Evolutionary conservation across 2,113 vertebrate genomes (phyloP).

Genomic region (Hippopotamus amphibius): DNA sequence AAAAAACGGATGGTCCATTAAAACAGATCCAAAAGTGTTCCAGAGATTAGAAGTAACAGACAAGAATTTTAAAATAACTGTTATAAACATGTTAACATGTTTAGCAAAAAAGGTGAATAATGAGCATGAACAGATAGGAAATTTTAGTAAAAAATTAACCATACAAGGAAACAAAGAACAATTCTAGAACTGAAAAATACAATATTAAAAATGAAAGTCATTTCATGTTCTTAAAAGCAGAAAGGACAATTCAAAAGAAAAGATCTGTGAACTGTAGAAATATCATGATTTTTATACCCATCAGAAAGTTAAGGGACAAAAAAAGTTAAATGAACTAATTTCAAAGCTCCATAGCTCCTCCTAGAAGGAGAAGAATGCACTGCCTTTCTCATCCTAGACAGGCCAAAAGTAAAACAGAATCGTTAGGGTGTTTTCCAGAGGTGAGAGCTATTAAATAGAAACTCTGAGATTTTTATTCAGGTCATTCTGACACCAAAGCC

Average conservation of each 20-base stretch:
- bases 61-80: not conserved
- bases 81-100: not conserved
- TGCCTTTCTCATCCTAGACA: not conserved
- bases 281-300: not conserved
- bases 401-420: not conserved
- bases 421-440: not conserved
- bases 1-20: not conserved
- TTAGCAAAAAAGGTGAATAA: not conserved
- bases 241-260: not conserved
- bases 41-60: conserved; percentile 4
- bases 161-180: not conserved
- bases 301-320: not conserved
- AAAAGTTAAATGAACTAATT: not conserved
- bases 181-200: not conserved
- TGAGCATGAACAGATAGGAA: not conserved
- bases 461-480: not conserved
- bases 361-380: not conserved
- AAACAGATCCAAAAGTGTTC: not conserved
- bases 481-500: not conserved
- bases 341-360: not conserved
- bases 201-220: not conserved
- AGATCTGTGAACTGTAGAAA: not conserved
- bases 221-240: not conserved
- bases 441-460: not conserved
- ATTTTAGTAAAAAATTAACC: not conserved